These are phyloP conservation scores for Ahaetulla prasina DNA, from an alignment of 2,113 vertebrate species.

Conservation along the genomic window DNA sequence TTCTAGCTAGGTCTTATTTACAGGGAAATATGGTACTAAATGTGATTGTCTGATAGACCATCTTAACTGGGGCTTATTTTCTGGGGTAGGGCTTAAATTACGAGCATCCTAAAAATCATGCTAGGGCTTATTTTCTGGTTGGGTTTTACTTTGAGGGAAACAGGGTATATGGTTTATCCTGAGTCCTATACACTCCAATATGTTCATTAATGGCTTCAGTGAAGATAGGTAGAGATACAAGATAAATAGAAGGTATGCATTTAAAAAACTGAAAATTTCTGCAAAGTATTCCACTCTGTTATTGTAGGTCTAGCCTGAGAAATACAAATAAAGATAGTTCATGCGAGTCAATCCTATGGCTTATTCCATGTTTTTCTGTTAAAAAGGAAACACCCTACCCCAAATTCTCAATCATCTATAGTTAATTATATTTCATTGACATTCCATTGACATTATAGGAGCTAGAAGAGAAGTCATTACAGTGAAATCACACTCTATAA, in stretches of 20 bases:
- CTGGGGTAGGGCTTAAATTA: no score
- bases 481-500: neutral
- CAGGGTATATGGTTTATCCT: neutral
- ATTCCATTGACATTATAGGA: neutral
- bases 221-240: neutral
- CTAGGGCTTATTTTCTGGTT: no score
- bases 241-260: neutral
- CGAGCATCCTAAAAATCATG: no score
- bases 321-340: neutral
- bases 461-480: neutral
- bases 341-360: neutral
- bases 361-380: neutral
- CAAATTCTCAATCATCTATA: neutral
- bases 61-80: no score
- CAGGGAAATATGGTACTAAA: no score
- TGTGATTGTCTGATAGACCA: no score
- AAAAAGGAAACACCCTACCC: neutral
- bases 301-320: neutral
- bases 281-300: neutral
- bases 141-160: no score
- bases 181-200: neutral
- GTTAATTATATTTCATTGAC: no score
- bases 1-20: no score
- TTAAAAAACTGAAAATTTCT: neutral
- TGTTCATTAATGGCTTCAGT: neutral